phyloP scores from a whole-genome alignment of 2,113 vertebrate genomes.

The Trichomycterus rosablanca region DNA sequence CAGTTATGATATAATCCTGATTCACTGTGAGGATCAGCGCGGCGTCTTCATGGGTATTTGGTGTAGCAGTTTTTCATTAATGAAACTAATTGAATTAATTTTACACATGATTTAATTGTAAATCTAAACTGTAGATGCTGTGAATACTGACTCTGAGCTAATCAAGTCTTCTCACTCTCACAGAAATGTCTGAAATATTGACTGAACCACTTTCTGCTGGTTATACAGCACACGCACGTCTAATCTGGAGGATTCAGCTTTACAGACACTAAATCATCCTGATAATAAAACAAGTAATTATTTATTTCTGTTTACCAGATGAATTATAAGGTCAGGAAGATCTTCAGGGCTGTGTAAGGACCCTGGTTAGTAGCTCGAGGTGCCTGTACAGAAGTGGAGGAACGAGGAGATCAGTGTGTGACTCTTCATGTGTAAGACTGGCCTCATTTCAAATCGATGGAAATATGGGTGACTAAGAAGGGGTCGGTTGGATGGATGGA shows the following conservation, averaged over 20 bases:
- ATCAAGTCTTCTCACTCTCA: conserved; percentile 18
- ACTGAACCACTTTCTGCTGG: background rate
- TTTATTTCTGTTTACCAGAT: no score
- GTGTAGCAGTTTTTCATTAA: background rate
- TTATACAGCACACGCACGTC: background rate
- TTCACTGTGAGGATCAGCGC: conserved; percentile 5
- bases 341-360: no score
- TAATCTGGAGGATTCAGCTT: background rate
- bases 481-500: no score
- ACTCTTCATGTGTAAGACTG: no score
- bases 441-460: no score
- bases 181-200: conserved; percentile 19
- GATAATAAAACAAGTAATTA: no score
- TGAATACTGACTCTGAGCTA: conserved; percentile 24
- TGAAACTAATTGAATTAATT: conserved; percentile 29
- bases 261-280: background rate
- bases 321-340: no score
- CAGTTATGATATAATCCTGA: no score
- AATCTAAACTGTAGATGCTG: conserved; percentile 8
- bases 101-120: conserved; percentile 32
- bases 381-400: no score
- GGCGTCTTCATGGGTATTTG: conserved; percentile 10
- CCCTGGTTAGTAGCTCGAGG: no score
- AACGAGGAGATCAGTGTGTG: no score
- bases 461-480: no score